Evolutionary conservation across 2,888 invertebrate species (phyloP).

Genomic region (Hyposoter dolosus): DNA sequence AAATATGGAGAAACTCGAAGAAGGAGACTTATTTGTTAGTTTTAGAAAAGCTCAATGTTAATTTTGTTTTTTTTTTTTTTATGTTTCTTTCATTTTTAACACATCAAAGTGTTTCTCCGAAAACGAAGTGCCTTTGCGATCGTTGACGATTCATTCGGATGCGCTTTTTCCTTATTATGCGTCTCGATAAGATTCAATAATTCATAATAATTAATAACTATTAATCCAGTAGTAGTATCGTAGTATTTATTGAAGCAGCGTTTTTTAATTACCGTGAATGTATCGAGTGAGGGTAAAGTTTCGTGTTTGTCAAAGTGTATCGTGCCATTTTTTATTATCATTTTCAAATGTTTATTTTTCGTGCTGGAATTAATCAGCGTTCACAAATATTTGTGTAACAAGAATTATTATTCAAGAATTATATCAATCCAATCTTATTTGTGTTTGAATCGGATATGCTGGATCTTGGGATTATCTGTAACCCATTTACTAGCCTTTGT

Average conservation of each 20-base stretch:
- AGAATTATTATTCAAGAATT: slow-evolving; percentile 43
- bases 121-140: slow-evolving; percentile 41
- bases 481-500: background rate
- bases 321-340: slow-evolving; percentile 48
- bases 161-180: slow-evolving; percentile 52
- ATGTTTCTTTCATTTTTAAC: slow-evolving; percentile 33
- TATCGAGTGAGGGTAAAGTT: slow-evolving; percentile 43
- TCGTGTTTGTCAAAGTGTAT: slow-evolving; percentile 42
- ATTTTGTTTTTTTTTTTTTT: background rate
- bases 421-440: slow-evolving; percentile 22
- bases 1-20: slow-evolving; percentile 61
- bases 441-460: slow-evolving; percentile 15
- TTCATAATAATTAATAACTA: slow-evolving; percentile 51
- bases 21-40: slow-evolving; percentile 47
- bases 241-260: slow-evolving; percentile 48
- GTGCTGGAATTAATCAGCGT: slow-evolving; percentile 30
- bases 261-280: slow-evolving; percentile 48
- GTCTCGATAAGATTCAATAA: slow-evolving; percentile 28
- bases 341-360: slow-evolving; percentile 37
- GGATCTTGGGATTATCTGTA: slow-evolving; percentile 4
- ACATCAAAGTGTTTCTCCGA: slow-evolving; percentile 47
- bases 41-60: slow-evolving; percentile 39
- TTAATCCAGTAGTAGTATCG: slow-evolving; percentile 54
- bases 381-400: slow-evolving; percentile 49
- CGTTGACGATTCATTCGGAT: slow-evolving; percentile 41